Evolutionary conservation across 2,888 invertebrate species (phyloP).

Genomic region (Drosophila sordidula): DNA sequence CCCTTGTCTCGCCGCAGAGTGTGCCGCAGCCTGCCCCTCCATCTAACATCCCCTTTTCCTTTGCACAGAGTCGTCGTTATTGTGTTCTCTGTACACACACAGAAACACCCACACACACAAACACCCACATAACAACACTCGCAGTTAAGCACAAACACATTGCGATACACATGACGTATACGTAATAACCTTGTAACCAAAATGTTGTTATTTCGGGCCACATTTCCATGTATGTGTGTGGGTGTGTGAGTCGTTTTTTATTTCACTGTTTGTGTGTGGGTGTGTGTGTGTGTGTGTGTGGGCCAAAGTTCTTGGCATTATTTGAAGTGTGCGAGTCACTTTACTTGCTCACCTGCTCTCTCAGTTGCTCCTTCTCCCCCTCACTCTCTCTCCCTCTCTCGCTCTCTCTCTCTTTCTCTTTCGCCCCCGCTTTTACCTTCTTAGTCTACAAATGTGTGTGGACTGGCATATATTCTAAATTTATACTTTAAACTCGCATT

Average conservation of each 20-base stretch:
- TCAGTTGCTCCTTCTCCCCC: conserved; percentile 17
- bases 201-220: conserved; percentile 79
- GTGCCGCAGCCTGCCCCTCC: conserved; percentile 31
- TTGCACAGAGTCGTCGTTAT: conserved; percentile 57
- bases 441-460: conserved; percentile 34
- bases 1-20: conserved; percentile 30
- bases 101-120: conserved; percentile 5
- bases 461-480: conserved; percentile 72
- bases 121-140: conserved; percentile 37
- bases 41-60: conserved; percentile 23
- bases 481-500: conserved; percentile 56
- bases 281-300: conserved; percentile 22
- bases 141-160: conserved; percentile 36
- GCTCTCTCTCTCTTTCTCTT: conserved; percentile 7
- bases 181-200: conserved; percentile 81
- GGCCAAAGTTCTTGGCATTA: conserved; percentile 73
- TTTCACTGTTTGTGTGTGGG: conserved; percentile 33
- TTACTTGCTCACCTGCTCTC: conserved; percentile 64
- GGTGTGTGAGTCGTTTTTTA: conserved; percentile 31
- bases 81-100: conserved; percentile 49
- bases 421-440: conserved; percentile 12
- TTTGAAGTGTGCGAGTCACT: conserved; percentile 66
- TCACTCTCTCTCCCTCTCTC: conserved; percentile 6
- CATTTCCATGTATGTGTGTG: conserved; percentile 43
- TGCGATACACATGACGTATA: conserved; percentile 70